Base-by-base conservation (phyloP, 2,888 invertebrate species). In the Epinotia brunnichana region DNA sequence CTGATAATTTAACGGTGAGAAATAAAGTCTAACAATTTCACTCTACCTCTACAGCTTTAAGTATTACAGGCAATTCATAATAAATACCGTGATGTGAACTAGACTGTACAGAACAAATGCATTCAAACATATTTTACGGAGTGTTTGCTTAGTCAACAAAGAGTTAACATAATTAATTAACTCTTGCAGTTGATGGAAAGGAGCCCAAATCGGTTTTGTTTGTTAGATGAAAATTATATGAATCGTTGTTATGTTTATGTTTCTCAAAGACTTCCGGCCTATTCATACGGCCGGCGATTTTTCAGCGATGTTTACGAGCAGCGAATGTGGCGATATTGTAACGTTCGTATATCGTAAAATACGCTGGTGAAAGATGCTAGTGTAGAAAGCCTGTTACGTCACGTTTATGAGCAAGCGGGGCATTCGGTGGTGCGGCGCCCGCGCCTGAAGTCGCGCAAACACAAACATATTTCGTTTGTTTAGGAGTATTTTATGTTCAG, bases 121-220 rank as follows among this genome's bases (percentile, higher is more conserved):
- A 7, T n/a, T n/a, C n/a, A 4, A 21, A 21, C 3, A 54, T 19
- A 21, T 9, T 57, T 48, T n/a, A 48, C n/a, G n/a, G 48, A 48
- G n/a, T 48, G 57, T 15, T 15, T 57, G 21, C 10, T 54, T 24
- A 29, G 56, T 56, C 56, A 57, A 29, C 29, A 29, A 2, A 7
- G 15, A n/a, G 9, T 24, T 83, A 81, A 79, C 76, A 80, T 80
- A 80, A 85, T 85, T 82, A 83, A 85, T 83, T 81, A 83, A 85
- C 29, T 35, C 35, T 35, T 35, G 81, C 82, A 83, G 24, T 44
- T 44, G 1, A 15, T 44, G 0, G 15, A 83, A 83, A 81, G 81
- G 82, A 75, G 83, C 78, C 69, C 51, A 64, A 80, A 79, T 79
- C 78, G 80, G 83, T 29, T 35, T 9, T 35, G 66, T 74, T 74